These are phyloP conservation scores for Darevskia mixta DNA, from an alignment of 2,797 vertebrate genomes.

Conservation along the genomic window DNA sequence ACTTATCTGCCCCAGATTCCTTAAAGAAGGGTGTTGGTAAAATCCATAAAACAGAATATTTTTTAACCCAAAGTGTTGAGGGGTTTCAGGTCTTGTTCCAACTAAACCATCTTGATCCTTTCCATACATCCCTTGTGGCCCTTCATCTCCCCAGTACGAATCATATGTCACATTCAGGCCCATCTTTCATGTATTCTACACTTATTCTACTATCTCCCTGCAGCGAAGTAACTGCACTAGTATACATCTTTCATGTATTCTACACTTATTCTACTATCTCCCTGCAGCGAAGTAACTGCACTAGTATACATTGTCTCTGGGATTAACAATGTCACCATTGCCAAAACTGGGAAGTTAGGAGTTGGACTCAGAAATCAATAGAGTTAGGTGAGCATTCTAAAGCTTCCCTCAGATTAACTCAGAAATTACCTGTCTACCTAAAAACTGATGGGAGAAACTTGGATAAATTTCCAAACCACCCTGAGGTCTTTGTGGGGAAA, in stretches of 20 bases:
- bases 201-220: too few species aligned
- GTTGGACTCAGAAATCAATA: too few species aligned
- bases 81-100: not conserved
- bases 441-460: too few species aligned
- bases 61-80: not conserved
- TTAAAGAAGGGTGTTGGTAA: not conserved
- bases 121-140: not conserved
- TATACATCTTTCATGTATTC: not conserved
- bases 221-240: too few species aligned
- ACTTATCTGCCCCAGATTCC: not conserved
- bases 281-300: not conserved
- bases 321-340: too few species aligned
- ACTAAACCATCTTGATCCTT: not conserved
- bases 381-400: too few species aligned
- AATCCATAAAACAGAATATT: not conserved
- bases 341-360: too few species aligned
- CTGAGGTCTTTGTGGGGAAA: too few species aligned
- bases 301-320: too few species aligned
- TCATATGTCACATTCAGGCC: not conserved
- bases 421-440: too few species aligned
- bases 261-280: not conserved
- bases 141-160: not conserved
- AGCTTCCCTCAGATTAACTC: too few species aligned
- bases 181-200: not conserved
- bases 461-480: too few species aligned